A percentile compares a stretch with the other conserved stretches of the same genome.
Conservation (phyloP, 2,113 vertebrate species). For the Corythaeola cristata region DNA sequence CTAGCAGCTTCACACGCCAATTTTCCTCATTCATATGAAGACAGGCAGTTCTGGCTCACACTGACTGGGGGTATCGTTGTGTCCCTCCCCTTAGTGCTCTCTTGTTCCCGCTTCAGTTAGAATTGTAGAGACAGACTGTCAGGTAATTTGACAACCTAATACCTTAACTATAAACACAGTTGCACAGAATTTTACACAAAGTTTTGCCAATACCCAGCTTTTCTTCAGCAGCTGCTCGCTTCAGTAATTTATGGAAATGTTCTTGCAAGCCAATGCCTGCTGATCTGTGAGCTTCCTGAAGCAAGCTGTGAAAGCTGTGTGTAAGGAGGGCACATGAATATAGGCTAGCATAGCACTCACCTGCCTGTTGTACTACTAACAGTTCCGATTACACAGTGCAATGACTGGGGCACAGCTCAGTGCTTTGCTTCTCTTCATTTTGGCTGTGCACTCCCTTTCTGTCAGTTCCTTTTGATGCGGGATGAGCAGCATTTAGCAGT, state of each 20-base stretch:
- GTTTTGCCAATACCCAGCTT: no score
- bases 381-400: not conserved
- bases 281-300: not conserved
- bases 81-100: not conserved
- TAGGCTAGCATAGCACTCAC: not conserved
- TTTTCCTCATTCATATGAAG: no score
- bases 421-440: not conserved
- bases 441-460: not conserved
- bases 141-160: not conserved
- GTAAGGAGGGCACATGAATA: not conserved
- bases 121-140: not conserved
- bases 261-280: slow-evolving; percentile 39
- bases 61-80: no score
- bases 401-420: not conserved
- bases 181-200: not conserved
- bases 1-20: no score
- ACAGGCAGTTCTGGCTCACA: no score
- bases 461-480: not conserved
- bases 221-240: not conserved
- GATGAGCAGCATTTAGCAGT: not conserved
- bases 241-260: slow-evolving; percentile 22
- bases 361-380: not conserved
- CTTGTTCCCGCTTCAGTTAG: not conserved
- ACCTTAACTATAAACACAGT: not conserved
- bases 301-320: slow-evolving; percentile 12